Base-by-base conservation (phyloP, 2,888 invertebrate species). In the Drosophila vallismaia region DNA sequence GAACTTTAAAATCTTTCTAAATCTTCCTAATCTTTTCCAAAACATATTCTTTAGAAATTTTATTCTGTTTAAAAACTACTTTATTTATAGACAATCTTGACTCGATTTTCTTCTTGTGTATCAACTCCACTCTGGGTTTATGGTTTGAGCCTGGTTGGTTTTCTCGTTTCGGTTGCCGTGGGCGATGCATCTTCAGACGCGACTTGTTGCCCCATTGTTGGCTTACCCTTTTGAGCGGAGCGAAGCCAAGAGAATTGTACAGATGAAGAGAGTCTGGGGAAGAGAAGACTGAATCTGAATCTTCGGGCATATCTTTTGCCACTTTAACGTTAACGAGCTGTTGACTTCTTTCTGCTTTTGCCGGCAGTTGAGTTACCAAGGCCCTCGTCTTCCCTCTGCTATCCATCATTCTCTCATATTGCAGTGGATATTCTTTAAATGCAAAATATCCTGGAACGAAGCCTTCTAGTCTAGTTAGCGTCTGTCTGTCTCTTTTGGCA, bases 151-250 rank as follows among this genome's bases (percentile, higher is more conserved):
- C 51, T 48, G 50, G 50, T 53, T 53, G 50, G 50, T 53, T 53
- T 54, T 66, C 51, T 67, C 79, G 60, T 64, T 63, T 53, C 56
- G 67, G 76, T 72, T 69, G 81, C 88, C 88, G 86, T 80, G 75
- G 76, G 74, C 86, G 79, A 77, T 76, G 82, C 86, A 80, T 69
- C 69, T 67, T 63, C 75, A 66, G 71, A 75, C 81, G 84, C 89
- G 88, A 89, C 86, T 87, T 87, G 89, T 89, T 87, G 86, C 86
- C 88, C 88, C 79, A 89, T 86, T 86, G 86, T 86, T 86, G 77
- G 71, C 50, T 58, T 68, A 75, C 72, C 75, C 71, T 71, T 62
- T 67, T 72, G 50, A 72, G 52, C 69, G 62, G n/a, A n/a, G 46
- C 51, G 64, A 50, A 63, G 45, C 14, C 19, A 36, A 50, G 45